phyloP scores from a whole-genome alignment of 2,888 invertebrate genomes.

The Drosophila siamana region DNA sequence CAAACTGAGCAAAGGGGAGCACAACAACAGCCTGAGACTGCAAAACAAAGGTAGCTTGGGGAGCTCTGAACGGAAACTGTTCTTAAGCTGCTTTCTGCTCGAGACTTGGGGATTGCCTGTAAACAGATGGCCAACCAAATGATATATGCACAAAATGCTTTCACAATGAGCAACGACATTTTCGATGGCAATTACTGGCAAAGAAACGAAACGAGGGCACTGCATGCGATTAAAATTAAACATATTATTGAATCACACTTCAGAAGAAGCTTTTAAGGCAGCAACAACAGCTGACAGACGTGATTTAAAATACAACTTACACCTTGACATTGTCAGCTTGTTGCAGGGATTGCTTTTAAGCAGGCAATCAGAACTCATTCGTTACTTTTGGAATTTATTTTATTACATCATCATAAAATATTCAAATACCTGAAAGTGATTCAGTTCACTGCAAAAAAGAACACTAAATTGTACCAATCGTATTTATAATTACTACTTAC shows the following conservation, averaged over 20 bases:
- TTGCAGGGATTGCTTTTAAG: background rate
- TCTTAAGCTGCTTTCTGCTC: constrained; percentile 46
- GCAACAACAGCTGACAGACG: background rate
- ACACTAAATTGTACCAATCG: background rate
- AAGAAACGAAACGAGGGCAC: constrained; percentile 51
- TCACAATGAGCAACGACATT: constrained; percentile 36
- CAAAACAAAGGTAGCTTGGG: constrained; percentile 38
- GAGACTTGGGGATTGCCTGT: constrained; percentile 34
- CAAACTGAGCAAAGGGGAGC: constrained; percentile 13
- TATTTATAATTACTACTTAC: background rate
- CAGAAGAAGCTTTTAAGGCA: constrained; percentile 2
- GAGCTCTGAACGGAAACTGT: constrained; percentile 22
- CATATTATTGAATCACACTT: constrained; percentile 31
- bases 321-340: background rate
- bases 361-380: background rate
- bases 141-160: constrained; percentile 56
- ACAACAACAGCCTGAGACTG: constrained; percentile 1
- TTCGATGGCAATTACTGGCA: constrained; percentile 45
- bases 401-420: background rate
- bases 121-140: constrained; percentile 51
- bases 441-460: no score
- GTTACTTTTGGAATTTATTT: background rate
- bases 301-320: constrained; percentile 14
- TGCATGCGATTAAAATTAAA: constrained; percentile 45
- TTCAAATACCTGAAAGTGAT: no score